Evolutionary conservation across 1,140 invertebrate genomes (phyloP), one percentile per base, ranked within the genome.

Genomic region (Caligus rogercresseyi): DNA sequence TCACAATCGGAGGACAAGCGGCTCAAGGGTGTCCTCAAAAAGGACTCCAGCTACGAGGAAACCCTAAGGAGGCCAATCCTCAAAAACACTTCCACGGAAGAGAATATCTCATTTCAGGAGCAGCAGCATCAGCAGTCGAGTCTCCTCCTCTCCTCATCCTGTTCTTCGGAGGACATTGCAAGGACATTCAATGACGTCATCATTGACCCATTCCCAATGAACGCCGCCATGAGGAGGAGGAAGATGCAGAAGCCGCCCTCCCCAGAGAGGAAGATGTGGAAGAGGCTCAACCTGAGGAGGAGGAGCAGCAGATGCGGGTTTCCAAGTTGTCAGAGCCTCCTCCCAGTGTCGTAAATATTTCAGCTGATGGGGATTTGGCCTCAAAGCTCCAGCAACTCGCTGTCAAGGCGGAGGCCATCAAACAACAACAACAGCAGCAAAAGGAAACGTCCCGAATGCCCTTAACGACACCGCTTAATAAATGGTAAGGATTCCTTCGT

Each of bases 11-110:
- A 43, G 7, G 7, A 7, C n/a, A 43, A 43, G n/a, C 7, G n/a
- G 31, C 31, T 25, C 19, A 21, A 25, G 1, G 57, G 57, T 2
- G 57, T 60, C 2, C 24, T 60, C 1, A 60, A 60, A 18, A 60
- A 60, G 26, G 57, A 60, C 26, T 60, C 57, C n/a, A 60, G 57
- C 57, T 60, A 60, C 21, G 57, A 60, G 3, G 57, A 60, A 18
- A 25, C 57, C 14, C 21, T 60, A 25, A 21, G 24, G 3, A 21
- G 24, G 3, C 57, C 57, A 2, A 60, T 60, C 18, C 21, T 60
- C 16, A 60, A 60, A 31, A 43, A 43, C 31, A 7, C 31, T n/a
- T 7, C 7, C 7, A n/a, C 7, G n/a, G 31, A 43, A 43, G 31
- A 43, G 31, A 43, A 43, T 43, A 7, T 43, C n/a, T 43, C 31